Evolutionary conservation across 2,797 vertebrate genomes (phyloP).

Genomic region (Anomalospiza imberbis): DNA sequence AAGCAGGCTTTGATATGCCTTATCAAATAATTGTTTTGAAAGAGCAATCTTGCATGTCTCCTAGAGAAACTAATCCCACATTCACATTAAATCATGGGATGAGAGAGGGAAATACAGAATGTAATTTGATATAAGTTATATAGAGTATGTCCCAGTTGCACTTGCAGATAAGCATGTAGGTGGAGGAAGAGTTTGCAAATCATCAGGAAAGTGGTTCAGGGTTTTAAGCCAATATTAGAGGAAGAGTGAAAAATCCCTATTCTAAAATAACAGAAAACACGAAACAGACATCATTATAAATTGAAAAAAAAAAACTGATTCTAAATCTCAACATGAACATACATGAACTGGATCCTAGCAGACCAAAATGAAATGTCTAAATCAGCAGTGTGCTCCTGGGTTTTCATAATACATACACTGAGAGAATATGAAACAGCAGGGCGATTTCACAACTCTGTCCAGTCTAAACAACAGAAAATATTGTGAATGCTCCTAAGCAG

Average conservation of each 20-base stretch:
- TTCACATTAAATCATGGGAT: neutral
- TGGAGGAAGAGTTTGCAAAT: neutral
- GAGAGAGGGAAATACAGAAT: neutral
- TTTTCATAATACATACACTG: neutral
- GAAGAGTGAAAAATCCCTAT: neutral
- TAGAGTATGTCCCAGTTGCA: neutral
- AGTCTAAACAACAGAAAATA: constrained; percentile 56
- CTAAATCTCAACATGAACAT: neutral
- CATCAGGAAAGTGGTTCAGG: neutral
- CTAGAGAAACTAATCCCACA: neutral
- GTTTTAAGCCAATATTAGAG: neutral
- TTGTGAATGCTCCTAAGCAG: constrained; percentile 8
- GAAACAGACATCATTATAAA: neutral
- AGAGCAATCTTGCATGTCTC: neutral
- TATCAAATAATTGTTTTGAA: constrained; percentile 7
- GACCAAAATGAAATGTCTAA: neutral
- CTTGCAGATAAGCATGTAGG: neutral
- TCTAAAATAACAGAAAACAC: neutral
- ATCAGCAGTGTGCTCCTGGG: neutral
- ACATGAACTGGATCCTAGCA: neutral
- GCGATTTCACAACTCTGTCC: constrained; percentile 11
- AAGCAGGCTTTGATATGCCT: neutral
- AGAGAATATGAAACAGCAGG: neutral
- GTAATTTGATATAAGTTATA: neutral
- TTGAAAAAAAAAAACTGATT: neutral